Base-by-base conservation (phyloP, 2,113 vertebrate species). In the Galbula dea region DNA sequence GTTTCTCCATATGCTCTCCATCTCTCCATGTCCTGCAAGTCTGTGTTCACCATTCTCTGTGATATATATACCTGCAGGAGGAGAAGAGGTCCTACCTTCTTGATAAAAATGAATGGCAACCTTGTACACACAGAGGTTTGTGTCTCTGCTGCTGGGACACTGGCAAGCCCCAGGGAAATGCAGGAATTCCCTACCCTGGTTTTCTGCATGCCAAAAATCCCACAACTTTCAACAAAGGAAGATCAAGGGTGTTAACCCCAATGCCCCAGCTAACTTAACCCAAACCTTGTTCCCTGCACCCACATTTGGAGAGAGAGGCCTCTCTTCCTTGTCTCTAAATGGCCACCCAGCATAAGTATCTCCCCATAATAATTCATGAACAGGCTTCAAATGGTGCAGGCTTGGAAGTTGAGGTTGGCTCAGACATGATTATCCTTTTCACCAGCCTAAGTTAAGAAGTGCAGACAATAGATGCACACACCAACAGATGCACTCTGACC, bases 401-500 rank as follows among this genome's bases (percentile, higher is more conserved):
- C 73, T 87, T 45, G 7, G 91, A 92, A 86, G 84, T 2, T 21
- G 86, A 90, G 43, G 39, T 86, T 85, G 73, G 65, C 55, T 80
- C 77, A 88, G 90, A 86, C 79, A 36, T 23, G 59, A 91, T 96
- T 96, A 88, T 62, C 93, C 87, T 68, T 94, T 93, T 92, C 84
- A 86, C 51, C 71, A 76, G 92, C 39, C 69, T 37, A 27, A 89
- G 83, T 83, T 52, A 75, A n/a, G 63, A 86, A 86, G 89, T 24
- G 41, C 88, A 92, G 66, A 97, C 84, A 97, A 97, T 32, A 87
- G 94, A 82, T 72, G 46, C 61, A 61, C 62, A 86, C 81, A 62
- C 90, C 77, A 59, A 85, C 48, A 87, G 92, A 15, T 49, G 94
- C 94, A 94, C 97, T 97, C 94, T 97, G 96, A 97, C 97, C 95